These are phyloP conservation scores for Heterochromis multidens DNA, from an alignment of 2,113 vertebrate species.

Conservation along the genomic window DNA sequence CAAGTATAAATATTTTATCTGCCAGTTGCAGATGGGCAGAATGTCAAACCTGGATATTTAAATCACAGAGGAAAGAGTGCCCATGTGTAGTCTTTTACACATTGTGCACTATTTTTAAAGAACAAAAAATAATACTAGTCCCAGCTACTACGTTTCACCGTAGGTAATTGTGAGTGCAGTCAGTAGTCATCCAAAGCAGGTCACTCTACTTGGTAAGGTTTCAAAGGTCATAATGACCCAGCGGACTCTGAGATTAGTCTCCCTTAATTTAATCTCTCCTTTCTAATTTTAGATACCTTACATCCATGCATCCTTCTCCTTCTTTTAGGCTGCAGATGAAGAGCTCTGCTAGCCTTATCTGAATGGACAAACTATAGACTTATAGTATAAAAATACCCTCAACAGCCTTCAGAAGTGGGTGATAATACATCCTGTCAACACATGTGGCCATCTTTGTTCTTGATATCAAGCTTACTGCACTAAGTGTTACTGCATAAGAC, in stretches of 20 bases:
- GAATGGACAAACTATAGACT: not conserved
- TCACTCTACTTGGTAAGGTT: not conserved
- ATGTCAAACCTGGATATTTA: constrained; percentile 15
- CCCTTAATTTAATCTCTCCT: not conserved
- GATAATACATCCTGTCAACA: not conserved
- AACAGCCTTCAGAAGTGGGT: not conserved
- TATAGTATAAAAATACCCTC: not conserved
- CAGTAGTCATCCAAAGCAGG: not conserved
- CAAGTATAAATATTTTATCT: constrained; percentile 59
- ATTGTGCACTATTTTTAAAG: not conserved
- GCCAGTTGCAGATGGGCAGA: constrained; percentile 34
- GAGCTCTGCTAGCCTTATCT: not conserved
- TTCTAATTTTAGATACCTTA: not conserved
- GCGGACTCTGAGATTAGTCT: not conserved
- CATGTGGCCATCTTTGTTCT: not conserved
- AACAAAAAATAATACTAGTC: not conserved
- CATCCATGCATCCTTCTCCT: not conserved
- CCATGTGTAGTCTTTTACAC: not conserved
- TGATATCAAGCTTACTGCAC: not conserved
- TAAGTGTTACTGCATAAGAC: not conserved
- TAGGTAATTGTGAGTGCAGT: not conserved
- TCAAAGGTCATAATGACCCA: not conserved
- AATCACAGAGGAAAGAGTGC: not conserved
- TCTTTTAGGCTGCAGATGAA: not conserved
- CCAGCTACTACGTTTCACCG: not conserved